Evolutionary conservation across 2,113 vertebrate species (phyloP).

Genomic region (Melanerpes formicivorus): DNA sequence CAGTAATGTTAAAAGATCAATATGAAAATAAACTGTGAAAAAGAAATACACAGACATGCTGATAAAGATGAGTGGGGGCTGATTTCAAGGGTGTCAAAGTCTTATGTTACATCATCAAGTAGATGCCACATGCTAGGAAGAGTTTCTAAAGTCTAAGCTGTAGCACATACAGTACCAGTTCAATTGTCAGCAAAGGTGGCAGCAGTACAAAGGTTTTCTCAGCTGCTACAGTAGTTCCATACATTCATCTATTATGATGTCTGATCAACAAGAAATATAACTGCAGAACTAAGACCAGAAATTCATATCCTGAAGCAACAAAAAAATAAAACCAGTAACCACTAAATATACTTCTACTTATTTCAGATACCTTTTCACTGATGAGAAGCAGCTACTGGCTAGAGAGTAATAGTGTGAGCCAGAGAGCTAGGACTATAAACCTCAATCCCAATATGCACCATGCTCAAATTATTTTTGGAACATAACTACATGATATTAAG

Average conservation of each 20-base stretch:
- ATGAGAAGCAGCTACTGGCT: background rate
- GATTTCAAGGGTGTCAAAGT: background rate
- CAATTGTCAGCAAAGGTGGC: background rate
- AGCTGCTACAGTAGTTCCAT: background rate
- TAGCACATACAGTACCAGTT: background rate
- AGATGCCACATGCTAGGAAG: background rate
- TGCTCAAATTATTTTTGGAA: constrained; percentile 8
- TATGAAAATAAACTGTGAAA: background rate
- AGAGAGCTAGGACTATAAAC: background rate
- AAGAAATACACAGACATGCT: background rate
- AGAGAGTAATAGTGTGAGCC: background rate
- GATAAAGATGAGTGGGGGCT: background rate
- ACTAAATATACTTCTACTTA: background rate
- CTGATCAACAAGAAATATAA: background rate
- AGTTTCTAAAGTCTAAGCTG: background rate
- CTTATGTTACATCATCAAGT: background rate
- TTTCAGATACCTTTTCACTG: background rate
- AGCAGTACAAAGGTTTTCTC: background rate
- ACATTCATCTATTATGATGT: background rate
- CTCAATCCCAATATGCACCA: background rate
- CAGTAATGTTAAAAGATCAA: background rate
- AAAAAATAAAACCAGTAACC: background rate
- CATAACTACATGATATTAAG: background rate
- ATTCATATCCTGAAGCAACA: background rate
- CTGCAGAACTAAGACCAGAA: background rate